These are phyloP conservation scores for Eilema depressum DNA, from an alignment of 2,888 invertebrate species.

Conservation along the genomic window DNA sequence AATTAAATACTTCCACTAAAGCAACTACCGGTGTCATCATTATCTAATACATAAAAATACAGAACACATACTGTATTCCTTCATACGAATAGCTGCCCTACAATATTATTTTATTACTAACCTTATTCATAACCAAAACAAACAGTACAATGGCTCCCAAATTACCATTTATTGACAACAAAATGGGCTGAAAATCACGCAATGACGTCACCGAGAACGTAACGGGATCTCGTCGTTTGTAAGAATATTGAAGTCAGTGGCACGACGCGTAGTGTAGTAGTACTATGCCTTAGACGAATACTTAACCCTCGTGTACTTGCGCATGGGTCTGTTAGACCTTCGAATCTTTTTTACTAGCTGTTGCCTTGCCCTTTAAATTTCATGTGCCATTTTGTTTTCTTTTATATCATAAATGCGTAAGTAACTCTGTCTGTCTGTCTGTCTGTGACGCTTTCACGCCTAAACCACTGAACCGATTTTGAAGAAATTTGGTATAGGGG, in stretches of 20 bases:
- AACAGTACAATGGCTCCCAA: background rate
- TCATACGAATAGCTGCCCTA: no score
- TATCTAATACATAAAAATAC: no score
- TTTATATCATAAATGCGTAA: no score
- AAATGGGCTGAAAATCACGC: background rate
- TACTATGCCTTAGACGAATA: conserved; percentile 18
- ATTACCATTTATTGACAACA: background rate
- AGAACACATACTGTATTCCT: no score
- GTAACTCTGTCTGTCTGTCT: no score
- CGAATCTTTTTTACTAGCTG: background rate
- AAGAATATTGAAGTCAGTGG: background rate
- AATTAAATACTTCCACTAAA: no score
- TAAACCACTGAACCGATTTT: no score
- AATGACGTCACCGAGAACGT: conserved; percentile 5
- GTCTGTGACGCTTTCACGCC: no score
- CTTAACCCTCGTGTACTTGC: background rate
- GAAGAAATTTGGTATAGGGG: no score
- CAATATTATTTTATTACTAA: background rate
- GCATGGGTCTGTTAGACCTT: background rate
- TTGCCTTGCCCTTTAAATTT: no score
- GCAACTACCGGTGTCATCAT: no score
- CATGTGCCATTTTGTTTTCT: no score
- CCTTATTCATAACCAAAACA: background rate
- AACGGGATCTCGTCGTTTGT: background rate
- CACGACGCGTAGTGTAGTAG: conserved; percentile 4